Base-by-base conservation (phyloP, 2,888 invertebrate species). In the Limulus polyphemus region DNA sequence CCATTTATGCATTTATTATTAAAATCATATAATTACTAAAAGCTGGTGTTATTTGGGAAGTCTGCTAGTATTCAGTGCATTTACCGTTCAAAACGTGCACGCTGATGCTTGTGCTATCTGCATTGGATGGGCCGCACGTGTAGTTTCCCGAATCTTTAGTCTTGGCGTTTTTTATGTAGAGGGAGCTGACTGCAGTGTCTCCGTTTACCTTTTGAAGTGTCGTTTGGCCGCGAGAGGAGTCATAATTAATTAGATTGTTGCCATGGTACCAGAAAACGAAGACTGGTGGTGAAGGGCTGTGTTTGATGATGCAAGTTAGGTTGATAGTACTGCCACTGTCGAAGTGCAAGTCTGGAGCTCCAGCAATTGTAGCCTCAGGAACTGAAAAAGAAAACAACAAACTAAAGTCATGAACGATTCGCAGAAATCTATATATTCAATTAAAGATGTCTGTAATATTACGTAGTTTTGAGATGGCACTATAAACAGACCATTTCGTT, bases 191-290 rank as follows among this genome's bases (percentile, higher is more conserved):
- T 69, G 90, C 90, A 60, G 86, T 84, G 75, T 85, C 83, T 58
- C 87, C 85, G 74, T 86, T 83, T 68, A 88, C 89, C 69, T 90
- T 90, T 76, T 84, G 83, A 74, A 92, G 89, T 74, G 87, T 88
- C 74, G 91, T 88, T 58, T 90, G 90, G 59, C 75, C 76, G 74
- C 90, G 83, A 32, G 17, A 32, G 10, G 58, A 46, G 50, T 90
- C 90, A 79, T 90, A 90, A 82, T 91, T 92, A 80, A 92, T 89
- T 86, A 91, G 90, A 75, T 87, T 86, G 78, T 87, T 86, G 80
- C 92, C 90, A 81, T 91, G 91, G 80, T 88, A 91, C 92, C 91
- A 92, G 81, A 91, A 91, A 75, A 92, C 90, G 81, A 90, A 92
- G 79, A 90, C 90, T 70, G 91, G 90, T 71, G 90, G 90, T 74